These are phyloP conservation scores for Drosophila koepferae DNA, from an alignment of 2,888 invertebrate genomes.

Conservation along the genomic window DNA sequence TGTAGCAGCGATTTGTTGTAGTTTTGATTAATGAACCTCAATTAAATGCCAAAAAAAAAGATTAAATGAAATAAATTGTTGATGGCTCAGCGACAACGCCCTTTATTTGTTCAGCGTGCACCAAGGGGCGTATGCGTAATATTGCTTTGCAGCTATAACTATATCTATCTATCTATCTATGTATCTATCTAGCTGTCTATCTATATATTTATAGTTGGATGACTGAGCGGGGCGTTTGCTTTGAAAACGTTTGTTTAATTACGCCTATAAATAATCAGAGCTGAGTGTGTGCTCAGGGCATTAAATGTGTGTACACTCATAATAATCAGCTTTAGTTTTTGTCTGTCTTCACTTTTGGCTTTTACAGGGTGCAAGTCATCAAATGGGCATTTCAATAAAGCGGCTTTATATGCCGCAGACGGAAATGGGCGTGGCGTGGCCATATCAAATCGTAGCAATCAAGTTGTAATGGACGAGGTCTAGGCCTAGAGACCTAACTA, in stretches of 20 bases:
- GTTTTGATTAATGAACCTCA: constrained; percentile 72
- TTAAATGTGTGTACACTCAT: constrained; percentile 64
- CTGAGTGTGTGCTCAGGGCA: constrained; percentile 63
- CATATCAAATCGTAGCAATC: constrained; percentile 11
- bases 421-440: constrained; percentile 44
- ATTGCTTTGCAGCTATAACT: constrained; percentile 22
- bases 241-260: constrained; percentile 70
- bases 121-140: constrained; percentile 62
- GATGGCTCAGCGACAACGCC: constrained; percentile 32
- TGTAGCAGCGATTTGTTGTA: constrained; percentile 15
- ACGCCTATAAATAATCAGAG: constrained; percentile 75
- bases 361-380: constrained; percentile 62
- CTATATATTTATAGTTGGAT: constrained; percentile 28
- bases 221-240: constrained; percentile 43
- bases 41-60: constrained; percentile 63
- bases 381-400: constrained; percentile 46
- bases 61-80: constrained; percentile 3
- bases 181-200: not conserved
- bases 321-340: constrained; percentile 55
- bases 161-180: constrained; percentile 3
- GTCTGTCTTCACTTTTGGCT: constrained; percentile 18
- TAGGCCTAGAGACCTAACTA: not conserved
- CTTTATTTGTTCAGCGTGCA: constrained; percentile 40
- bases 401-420: constrained; percentile 22
- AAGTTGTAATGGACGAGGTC: not conserved